A percentile compares a stretch with the other conserved stretches of the same genome.
Conservation (phyloP, 2,113 vertebrate species). For the Mormyrus lacerda region DNA sequence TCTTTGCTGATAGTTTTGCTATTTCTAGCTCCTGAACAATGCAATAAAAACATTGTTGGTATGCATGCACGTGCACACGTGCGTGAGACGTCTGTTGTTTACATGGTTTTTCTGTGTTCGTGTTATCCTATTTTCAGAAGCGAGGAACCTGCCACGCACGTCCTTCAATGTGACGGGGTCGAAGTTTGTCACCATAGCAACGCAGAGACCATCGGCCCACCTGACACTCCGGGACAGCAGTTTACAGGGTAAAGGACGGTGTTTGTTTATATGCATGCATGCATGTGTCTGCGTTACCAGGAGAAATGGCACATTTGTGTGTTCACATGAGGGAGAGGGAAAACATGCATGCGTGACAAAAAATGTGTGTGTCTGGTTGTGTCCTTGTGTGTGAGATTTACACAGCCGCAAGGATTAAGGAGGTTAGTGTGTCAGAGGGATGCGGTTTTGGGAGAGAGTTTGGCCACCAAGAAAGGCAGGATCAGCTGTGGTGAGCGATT, state of each 20-base stretch:
- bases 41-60: background rate
- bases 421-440: background rate
- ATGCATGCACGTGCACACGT: background rate
- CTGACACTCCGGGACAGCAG: constrained; percentile 59
- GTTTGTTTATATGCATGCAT: background rate
- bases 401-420: background rate
- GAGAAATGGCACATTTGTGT: background rate
- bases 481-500: background rate
- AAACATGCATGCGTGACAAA: background rate
- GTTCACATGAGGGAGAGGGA: background rate
- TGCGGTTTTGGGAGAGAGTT: background rate
- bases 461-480: background rate
- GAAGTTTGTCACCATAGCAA: constrained; percentile 53
- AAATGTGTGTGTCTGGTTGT: background rate
- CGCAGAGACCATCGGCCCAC: constrained; percentile 66
- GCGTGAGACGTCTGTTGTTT: background rate
- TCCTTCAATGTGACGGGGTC: constrained; percentile 60
- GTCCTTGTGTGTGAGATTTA: background rate
- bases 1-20: background rate
- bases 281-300: background rate
- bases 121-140: constrained; percentile 40
- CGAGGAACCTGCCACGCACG: constrained; percentile 55
- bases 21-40: background rate
- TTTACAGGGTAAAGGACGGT: constrained; percentile 48
- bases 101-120: background rate